Conservation (phyloP, 2,888 invertebrate species). For the Spilarctia lutea region DNA sequence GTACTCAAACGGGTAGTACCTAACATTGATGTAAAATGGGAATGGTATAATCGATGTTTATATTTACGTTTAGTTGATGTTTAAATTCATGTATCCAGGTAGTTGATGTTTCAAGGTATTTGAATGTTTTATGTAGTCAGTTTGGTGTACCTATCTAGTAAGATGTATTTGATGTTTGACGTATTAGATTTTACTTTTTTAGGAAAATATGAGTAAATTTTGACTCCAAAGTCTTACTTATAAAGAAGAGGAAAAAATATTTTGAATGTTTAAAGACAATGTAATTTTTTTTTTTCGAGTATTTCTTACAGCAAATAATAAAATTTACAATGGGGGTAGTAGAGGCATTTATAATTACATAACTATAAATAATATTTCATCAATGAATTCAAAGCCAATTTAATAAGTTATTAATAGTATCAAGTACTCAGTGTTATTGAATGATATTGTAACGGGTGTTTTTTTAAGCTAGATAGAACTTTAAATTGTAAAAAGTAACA, state of each 20-base stretch:
- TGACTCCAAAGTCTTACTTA: background rate
- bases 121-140: slow-evolving; percentile 6
- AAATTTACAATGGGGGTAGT: background rate
- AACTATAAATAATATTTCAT: background rate
- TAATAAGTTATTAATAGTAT: background rate
- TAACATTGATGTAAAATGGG: background rate
- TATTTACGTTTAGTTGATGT: slow-evolving; percentile 5
- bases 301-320: background rate
- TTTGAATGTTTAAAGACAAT: background rate
- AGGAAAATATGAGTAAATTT: background rate
- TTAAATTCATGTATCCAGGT: slow-evolving; percentile 9
- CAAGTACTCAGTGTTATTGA: background rate
- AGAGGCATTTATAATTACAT: background rate
- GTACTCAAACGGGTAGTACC: slow-evolving; percentile 14
- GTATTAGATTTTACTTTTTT: background rate
- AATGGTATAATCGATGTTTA: slow-evolving; percentile 21
- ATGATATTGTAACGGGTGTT: background rate
- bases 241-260: no score
- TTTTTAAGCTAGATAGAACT: no score
- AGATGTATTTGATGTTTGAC: background rate
- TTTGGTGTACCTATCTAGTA: background rate
- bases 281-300: background rate
- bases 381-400: background rate
- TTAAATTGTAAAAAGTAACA: no score
- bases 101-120: slow-evolving; percentile 15